Base-by-base conservation (phyloP, 2,113 vertebrate genomes). In the Zeus faber region DNA sequence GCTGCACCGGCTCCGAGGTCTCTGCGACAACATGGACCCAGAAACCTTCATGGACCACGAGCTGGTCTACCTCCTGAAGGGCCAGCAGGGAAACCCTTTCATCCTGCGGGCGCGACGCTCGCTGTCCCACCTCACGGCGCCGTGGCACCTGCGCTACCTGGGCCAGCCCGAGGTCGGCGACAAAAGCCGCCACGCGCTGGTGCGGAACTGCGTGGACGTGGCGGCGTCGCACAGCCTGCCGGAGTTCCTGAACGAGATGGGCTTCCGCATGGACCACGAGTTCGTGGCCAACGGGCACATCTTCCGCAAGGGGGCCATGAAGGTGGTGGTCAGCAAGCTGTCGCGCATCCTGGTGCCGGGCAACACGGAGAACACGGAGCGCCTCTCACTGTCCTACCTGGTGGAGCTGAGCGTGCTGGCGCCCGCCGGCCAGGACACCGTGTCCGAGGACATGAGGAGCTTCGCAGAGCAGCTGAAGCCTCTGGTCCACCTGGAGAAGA, bases 191-290 rank as follows among this genome's bases (percentile, higher is more conserved):
- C 91, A 97, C 0, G 92, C 97, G 0, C 73, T 98, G 55, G 96
- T 97, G 8, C 92, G 96, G 16, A 97, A 96, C 83, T 98, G 95
- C 0, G 95, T 99, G 4, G 97, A 99, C 44, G 95, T 99, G 22
- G 90, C 94, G 0, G 93, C 95, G 0, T 98, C 96, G 0, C 96
- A 99, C 68, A 95, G 92, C 82, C 84, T 98, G 61, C 94, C 92
- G 0, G 95, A 98, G 27, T 97, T 99, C 52, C 88, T 99, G 24
- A 89, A 93, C 51, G 96, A 99, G 79, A 99, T 99, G 96, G 97
- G 96, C 11, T 99, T 99, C 83, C 94, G 95, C 57, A 94, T 98
- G 95, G 97, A 99, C 87, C 95, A 99, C 1, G 97, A 99, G 74
- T 99, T 98, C 54, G 92, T 98, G 7, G 91, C 94, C 56, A 94